Base-by-base conservation (phyloP, 2,113 vertebrate species). In the Chlorodrepanis virens region DNA sequence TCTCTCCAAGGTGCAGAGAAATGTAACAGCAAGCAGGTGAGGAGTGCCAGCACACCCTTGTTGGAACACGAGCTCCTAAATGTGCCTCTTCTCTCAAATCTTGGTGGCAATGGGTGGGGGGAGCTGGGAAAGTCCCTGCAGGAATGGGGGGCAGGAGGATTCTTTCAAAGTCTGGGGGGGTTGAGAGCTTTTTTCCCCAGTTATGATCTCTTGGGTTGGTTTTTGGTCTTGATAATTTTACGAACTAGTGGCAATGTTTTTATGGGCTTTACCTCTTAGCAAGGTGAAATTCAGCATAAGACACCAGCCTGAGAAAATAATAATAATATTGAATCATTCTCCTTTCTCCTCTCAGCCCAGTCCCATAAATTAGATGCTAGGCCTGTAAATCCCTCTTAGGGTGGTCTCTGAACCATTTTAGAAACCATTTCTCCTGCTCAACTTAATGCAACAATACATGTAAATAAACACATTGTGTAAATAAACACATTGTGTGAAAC, bases 51-150 rank as follows among this genome's bases (percentile, higher is more conserved):
- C 25, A 45, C 2, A 9, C 2, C 9, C 12, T 33, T 13, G 29
- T 0, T 31, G 68, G 65, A 93, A 69, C 7, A 23, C 0, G 1
- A 35, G 29, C 42, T 72, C 27, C 35, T 54, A 47, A 47, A 64
- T 8, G 27, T 42, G 15, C 12, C 50, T 50, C n/a, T 76, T 27
- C 23, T 68, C 42, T 52, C n/a, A 61, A 14, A 23, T 22, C 68
- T 11, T 42, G 29, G 2, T 28, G 59, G 7, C 6, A 53, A 8
- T 0, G 1, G 18, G 5, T 17, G 16, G 5, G 14, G 14, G 8
- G 9, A 17, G 16, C 21, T n/a, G 70, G 25, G 4, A 33, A 60
- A 25, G 23, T 59, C 33, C 28, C 20, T 50, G 52, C 28, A 65
- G 44, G 33, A 39, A 6, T 3, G 5, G 8, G 23, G 22, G 12